Evolutionary conservation across 1,140 invertebrate genomes (phyloP), one percentile per base, ranked within the genome.

Genomic region (Campoletis sonorensis): DNA sequence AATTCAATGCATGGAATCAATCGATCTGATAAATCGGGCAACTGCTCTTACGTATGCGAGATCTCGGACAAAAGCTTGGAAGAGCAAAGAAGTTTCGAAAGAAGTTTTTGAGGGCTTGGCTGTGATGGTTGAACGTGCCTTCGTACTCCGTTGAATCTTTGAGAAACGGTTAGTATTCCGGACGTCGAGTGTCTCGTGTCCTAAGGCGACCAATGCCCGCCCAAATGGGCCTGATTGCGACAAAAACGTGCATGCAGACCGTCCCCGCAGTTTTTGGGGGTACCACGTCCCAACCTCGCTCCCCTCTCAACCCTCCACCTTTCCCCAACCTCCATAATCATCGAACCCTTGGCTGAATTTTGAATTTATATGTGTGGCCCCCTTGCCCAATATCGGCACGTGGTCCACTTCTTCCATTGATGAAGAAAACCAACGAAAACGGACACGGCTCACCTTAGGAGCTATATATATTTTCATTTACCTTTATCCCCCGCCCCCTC

Each of bases 191-290:
- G 37, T 73, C 79, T 79, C 37, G 37, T 80, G 72, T 71, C 82
- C 82, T 83, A 83, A 83, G 79, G 79, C 82, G 82, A 80, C 73
- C 82, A 72, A 64, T 80, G 82, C 30, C 26, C 30, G 70, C 82
- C 76, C 82, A 79, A 83, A 83, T 83, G 79, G 82, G 79, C 79
- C 82, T 83, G 82, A 83, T 83, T 83, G 82, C 75, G 82, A 83
- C 82, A 83, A 83, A 83, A 83, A 83, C 82, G 71, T 37, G 13
- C 33, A 37, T 23, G 54, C 75, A 27, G 30, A 1, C 64, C 26
- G 78, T 23, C 58, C 77, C 67, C 16, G 11, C 67, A 30, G 16
- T 70, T 21, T 33, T 15, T 5, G 61, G 40, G 18, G n/a, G 68
- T n/a, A 27, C 27, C 30, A n/a, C 26, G 68, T 16, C 3, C 4